phyloP scores from a whole-genome alignment of 2,113 vertebrate genomes.

The Pogonocichla stellata region DNA sequence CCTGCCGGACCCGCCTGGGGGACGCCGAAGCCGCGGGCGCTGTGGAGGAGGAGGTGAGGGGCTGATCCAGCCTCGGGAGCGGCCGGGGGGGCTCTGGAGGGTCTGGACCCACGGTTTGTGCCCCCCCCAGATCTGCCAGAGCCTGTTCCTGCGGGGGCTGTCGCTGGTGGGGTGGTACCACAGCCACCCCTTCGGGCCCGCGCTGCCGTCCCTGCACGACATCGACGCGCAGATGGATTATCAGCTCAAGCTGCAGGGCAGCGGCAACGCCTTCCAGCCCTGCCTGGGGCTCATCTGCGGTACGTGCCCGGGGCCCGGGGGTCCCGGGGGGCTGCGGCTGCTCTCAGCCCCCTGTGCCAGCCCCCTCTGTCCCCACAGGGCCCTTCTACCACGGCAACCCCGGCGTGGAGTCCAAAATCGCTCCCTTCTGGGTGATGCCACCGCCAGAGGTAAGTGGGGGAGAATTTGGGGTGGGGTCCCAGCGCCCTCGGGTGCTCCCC shows the following conservation, averaged over 20 bases:
- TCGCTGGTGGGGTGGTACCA: constrained; percentile 98
- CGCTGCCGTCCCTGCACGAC: constrained; percentile 92
- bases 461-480: neutral
- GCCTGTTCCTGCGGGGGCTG: constrained; percentile 90
- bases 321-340: accelerated
- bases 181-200: constrained; percentile 90
- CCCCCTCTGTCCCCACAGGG: constrained; percentile 64
- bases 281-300: constrained; percentile 94
- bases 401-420: constrained; percentile 88
- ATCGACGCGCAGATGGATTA: constrained; percentile 96
- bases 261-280: constrained; percentile 93
- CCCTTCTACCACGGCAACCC: constrained; percentile 92
- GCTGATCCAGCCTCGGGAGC: neutral
- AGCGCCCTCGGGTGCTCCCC: neutral
- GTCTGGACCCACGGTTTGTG: accelerated
- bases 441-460: constrained; percentile 84
- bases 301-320: neutral
- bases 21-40: constrained; percentile 81
- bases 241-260: constrained; percentile 92
- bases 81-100: neutral
- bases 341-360: neutral
- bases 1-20: constrained; percentile 87
- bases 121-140: constrained; percentile 86
- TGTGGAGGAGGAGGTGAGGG: constrained; percentile 87
- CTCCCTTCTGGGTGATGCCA: constrained; percentile 94